These are phyloP conservation scores for Phortica okadai DNA, from an alignment of 2,888 invertebrate genomes.

Conservation along the genomic window DNA sequence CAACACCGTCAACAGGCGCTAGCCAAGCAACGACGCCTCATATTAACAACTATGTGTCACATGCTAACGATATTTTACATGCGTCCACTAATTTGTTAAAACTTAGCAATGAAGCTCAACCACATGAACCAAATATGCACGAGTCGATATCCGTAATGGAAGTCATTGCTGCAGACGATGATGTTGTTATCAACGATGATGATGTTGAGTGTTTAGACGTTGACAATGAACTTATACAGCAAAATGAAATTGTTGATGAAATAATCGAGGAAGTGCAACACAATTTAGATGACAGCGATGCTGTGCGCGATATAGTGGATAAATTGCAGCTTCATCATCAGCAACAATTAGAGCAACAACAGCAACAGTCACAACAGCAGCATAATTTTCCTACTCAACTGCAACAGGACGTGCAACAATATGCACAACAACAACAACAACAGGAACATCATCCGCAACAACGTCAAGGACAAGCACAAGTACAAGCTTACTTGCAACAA, in stretches of 20 bases:
- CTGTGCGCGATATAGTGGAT: slow-evolving; percentile 71
- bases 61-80: slow-evolving; percentile 10
- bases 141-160: slow-evolving; percentile 29
- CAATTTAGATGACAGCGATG: slow-evolving; percentile 57
- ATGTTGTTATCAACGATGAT: slow-evolving; percentile 53
- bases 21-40: slow-evolving; percentile 51
- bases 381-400: slow-evolving; percentile 51
- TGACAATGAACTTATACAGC: slow-evolving; percentile 49
- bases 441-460: slow-evolving; percentile 61
- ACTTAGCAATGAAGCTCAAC: slow-evolving; percentile 11
- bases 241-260: slow-evolving; percentile 24
- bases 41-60: neutral
- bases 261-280: slow-evolving; percentile 51
- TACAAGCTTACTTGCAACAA: slow-evolving; percentile 59
- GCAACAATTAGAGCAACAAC: slow-evolving; percentile 56
- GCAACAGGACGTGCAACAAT: slow-evolving; percentile 38
- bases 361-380: slow-evolving; percentile 59
- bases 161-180: slow-evolving; percentile 42
- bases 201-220: slow-evolving; percentile 59
- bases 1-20: slow-evolving; percentile 41
- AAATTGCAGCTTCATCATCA: slow-evolving; percentile 68
- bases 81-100: slow-evolving; percentile 13
- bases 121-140: neutral
- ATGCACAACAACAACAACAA: slow-evolving; percentile 56
- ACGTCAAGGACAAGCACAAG: slow-evolving; percentile 52